phyloP scores from a whole-genome alignment of 2,797 vertebrate species.

The Botia almorhae region DNA sequence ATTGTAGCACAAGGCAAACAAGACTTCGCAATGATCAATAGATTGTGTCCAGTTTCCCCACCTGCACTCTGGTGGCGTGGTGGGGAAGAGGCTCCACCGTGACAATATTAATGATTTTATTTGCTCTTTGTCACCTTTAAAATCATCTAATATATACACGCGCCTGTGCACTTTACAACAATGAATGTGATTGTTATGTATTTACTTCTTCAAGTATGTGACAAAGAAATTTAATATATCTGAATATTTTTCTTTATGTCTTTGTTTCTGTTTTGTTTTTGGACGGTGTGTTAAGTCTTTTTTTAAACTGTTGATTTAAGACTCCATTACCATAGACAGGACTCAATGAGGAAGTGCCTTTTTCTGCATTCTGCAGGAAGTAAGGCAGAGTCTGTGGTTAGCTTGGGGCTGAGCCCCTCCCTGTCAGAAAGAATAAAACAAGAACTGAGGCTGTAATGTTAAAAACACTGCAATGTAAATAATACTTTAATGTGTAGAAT shows the following conservation, averaged over 20 bases:
- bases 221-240: background rate
- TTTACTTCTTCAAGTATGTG: background rate
- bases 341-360: constrained; percentile 42
- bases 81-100: too few species aligned
- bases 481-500: background rate
- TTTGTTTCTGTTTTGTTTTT: background rate
- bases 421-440: background rate
- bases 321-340: constrained; percentile 34
- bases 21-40: too few species aligned
- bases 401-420: background rate
- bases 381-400: constrained; percentile 39
- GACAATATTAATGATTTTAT: background rate
- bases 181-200: background rate
- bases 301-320: background rate
- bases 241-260: background rate
- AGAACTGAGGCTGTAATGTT: background rate
- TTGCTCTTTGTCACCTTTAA: background rate
- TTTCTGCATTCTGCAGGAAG: constrained; percentile 59
- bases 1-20: too few species aligned
- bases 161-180: background rate
- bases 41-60: too few species aligned
- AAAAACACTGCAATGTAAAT: background rate
- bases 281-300: background rate
- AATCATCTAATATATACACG: background rate
- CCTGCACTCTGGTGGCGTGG: too few species aligned